Evolutionary conservation across 2,797 vertebrate species (phyloP).

Genomic region (Trachops cirrhosus): DNA sequence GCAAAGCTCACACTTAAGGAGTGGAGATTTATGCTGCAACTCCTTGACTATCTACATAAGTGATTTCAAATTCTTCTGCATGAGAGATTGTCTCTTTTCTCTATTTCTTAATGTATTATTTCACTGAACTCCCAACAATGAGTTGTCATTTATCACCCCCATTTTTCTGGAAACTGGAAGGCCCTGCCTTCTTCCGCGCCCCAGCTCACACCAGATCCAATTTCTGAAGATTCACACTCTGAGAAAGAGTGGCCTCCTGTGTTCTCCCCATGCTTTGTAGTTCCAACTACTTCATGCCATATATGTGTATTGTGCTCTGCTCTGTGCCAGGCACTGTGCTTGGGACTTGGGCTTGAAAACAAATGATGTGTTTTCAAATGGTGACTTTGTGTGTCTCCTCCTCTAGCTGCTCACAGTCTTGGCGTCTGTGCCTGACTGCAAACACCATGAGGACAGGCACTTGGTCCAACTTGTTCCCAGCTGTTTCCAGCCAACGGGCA

Average conservation of each 20-base stretch:
- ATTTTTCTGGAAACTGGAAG: not conserved
- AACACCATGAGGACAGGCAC: not conserved
- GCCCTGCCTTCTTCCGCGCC: not conserved
- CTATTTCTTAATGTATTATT: not conserved
- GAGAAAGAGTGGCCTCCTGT: not conserved
- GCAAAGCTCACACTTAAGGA: not conserved
- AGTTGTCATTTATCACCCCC: not conserved
- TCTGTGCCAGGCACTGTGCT: not conserved
- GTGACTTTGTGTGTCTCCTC: not conserved
- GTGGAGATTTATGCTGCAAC: not conserved
- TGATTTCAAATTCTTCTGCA: not conserved
- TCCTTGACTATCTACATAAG: not conserved
- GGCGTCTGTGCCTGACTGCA: not conserved
- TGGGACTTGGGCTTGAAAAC: not conserved
- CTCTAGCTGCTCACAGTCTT: not conserved
- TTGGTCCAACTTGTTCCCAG: not conserved
- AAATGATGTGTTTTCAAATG: too few relatives aligned
- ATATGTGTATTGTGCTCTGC: not conserved
- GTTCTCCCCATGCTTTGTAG: not conserved
- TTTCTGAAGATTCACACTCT: not conserved
- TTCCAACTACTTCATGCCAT: not conserved
- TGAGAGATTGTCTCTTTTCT: not conserved
- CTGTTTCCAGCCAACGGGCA: not conserved
- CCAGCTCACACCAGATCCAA: not conserved
- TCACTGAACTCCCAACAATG: not conserved